Evolutionary conservation across 2,888 invertebrate species (phyloP).

Genomic region (Apeira syringaria): DNA sequence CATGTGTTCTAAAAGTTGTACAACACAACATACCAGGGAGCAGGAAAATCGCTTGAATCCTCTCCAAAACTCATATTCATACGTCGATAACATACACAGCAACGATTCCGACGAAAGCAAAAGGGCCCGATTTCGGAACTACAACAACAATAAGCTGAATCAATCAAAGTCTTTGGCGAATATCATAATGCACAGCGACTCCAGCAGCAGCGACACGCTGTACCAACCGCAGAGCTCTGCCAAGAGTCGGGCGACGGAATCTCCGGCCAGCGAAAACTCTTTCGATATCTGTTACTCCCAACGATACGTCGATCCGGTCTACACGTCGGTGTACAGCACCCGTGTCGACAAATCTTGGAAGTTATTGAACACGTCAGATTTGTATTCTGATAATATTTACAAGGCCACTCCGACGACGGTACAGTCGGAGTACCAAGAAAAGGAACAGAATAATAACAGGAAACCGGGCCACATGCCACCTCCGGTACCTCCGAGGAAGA

Average conservation of each 20-base stretch:
- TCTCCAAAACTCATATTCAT: conserved; percentile 67
- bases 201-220: conserved; percentile 75
- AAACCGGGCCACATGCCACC: conserved; percentile 83
- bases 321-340: conserved; percentile 70
- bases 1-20: conserved; percentile 70
- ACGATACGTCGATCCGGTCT: conserved; percentile 76
- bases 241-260: conserved; percentile 72
- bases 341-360: conserved; percentile 35
- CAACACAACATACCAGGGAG: conserved; percentile 52
- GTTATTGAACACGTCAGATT: conserved; percentile 51
- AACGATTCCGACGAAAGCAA: conserved; percentile 64
- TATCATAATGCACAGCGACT: conserved; percentile 74
- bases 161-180: conserved; percentile 78
- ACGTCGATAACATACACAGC: conserved; percentile 56
- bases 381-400: conserved; percentile 74
- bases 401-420: conserved; percentile 78
- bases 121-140: conserved; percentile 64
- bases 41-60: conserved; percentile 61
- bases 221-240: conserved; percentile 74
- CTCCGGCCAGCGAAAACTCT: conserved; percentile 75
- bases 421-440: conserved; percentile 67
- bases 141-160: conserved; percentile 71
- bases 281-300: conserved; percentile 71
- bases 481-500: conserved; percentile 83
- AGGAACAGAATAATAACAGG: conserved; percentile 58